Conservation (phyloP, 2,113 vertebrate species). For the Nannospalax galili region DNA sequence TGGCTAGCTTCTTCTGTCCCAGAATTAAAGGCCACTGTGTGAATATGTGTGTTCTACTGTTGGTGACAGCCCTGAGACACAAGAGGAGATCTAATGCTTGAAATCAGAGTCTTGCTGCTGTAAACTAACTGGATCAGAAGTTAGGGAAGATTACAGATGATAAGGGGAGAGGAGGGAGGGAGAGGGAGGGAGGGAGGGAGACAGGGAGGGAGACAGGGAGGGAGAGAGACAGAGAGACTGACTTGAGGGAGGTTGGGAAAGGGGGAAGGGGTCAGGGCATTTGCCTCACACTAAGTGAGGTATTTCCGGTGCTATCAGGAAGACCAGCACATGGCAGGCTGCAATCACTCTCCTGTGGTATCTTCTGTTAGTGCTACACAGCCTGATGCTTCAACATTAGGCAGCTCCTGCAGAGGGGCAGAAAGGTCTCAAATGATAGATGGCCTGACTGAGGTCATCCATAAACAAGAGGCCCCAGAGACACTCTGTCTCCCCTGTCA, state of each 20-base stretch:
- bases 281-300: background rate
- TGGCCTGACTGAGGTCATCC: background rate
- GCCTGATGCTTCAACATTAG: background rate
- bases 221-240: background rate
- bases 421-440: background rate
- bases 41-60: background rate
- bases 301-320: background rate
- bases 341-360: fast-evolving
- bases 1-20: background rate
- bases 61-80: background rate
- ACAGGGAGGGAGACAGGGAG: fast-evolving
- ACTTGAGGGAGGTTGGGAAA: background rate
- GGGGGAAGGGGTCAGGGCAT: background rate
- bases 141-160: slow-evolving; percentile 23
- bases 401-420: background rate
- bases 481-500: background rate
- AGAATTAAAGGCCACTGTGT: background rate
- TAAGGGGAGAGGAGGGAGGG: background rate
- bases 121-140: slow-evolving; percentile 1
- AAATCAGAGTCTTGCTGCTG: background rate
- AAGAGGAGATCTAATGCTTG: background rate
- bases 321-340: background rate
- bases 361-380: background rate
- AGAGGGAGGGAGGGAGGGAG: background rate
- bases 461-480: background rate